Base-by-base conservation (phyloP, 2,113 vertebrate species). In the Tylochromis polylepis region DNA sequence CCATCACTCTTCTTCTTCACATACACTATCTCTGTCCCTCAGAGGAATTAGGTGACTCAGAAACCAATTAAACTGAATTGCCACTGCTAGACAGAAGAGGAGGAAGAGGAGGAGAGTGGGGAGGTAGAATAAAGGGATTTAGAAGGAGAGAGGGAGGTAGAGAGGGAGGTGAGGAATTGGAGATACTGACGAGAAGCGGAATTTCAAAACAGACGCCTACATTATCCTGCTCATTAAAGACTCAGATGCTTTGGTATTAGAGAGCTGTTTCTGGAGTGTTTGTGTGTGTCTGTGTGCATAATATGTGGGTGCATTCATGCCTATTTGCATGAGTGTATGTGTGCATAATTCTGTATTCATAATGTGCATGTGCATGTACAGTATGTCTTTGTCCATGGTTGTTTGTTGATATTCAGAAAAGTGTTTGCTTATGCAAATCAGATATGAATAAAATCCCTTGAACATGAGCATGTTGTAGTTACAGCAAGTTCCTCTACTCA, bases 41-140 rank as follows among this genome's bases (percentile, higher is more conserved):
- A 1, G 84, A 81, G 91, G 90, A 93, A 91, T 90, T 88, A 92
- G 70, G 92, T 93, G 92, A 94, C 91, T 94, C 90, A 92, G 91
- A 95, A 94, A 94, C 91, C 94, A 95, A 94, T 95, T 95, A 95
- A 93, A 86, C 72, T 49, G 86, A 93, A 92, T 94, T 90, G 88
- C 89, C 79, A 88, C 84, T 84, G 85, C 86, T 83, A 91, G 91
- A 92, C 91, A 85, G 88, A 92, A 91, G 85, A 90, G 90, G 85
- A 84, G 86, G 83, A 24, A 65, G 85, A 86, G 84, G 85, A 86
- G 91, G 57, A 67, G 86, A 84, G 89, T 8, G 60, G 88, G 67
- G 80, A 79, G 83, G 81, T 38, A 81, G 85, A 91, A 88, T 77
- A 88, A 86, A 83, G 85, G 87, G 89, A 89, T 91, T 91, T 88